phyloP scores from a whole-genome alignment of 2,797 vertebrate species.

The Peromyscus attwateri region DNA sequence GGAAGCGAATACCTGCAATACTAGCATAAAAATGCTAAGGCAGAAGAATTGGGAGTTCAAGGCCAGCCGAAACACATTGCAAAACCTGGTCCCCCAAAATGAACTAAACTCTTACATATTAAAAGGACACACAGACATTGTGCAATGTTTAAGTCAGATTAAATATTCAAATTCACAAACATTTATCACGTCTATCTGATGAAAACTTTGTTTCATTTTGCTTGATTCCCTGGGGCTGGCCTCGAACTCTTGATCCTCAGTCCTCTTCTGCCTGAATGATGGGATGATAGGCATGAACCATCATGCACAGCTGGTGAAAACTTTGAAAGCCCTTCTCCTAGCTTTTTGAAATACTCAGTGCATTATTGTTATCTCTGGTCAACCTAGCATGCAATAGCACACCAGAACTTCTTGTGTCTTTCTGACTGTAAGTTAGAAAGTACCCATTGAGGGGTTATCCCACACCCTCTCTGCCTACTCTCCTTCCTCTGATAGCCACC shows the following conservation, averaged over 20 bases:
- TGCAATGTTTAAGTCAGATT: background rate
- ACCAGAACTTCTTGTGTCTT: background rate
- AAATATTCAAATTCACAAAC: background rate
- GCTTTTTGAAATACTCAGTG: background rate
- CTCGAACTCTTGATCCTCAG: background rate
- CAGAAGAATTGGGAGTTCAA: background rate
- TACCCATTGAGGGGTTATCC: background rate
- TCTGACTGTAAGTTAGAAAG: too few species aligned
- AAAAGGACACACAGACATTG: background rate
- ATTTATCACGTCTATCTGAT: background rate
- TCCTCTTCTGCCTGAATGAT: background rate
- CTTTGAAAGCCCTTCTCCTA: background rate
- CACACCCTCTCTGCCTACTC: too few species aligned
- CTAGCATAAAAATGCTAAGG: background rate
- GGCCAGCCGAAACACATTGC: background rate
- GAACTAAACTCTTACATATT: background rate
- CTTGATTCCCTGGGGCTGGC: background rate
- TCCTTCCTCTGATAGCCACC: too few species aligned
- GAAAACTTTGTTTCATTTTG: background rate
- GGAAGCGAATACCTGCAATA: background rate
- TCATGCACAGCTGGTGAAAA: background rate
- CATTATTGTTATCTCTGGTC: background rate
- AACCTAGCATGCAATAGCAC: background rate
- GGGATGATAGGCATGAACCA: too few species aligned
- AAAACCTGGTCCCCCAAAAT: background rate